Conservation (phyloP, 2,113 vertebrate genomes). For the Alaudala cheleensis region DNA sequence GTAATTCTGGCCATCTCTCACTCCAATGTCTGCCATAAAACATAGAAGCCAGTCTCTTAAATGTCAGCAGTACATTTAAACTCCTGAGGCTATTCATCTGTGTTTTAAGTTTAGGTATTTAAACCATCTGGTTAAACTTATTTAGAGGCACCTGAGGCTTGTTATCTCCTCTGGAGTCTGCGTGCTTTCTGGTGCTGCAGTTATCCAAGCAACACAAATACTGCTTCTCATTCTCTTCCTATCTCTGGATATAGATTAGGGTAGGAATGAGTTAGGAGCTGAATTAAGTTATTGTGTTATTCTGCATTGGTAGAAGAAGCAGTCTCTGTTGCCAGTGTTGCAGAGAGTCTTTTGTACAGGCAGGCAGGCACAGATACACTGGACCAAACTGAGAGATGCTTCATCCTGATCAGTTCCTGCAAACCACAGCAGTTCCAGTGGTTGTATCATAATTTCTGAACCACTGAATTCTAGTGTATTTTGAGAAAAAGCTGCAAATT, state of each 20-base stretch:
- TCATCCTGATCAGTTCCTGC: background rate
- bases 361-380: background rate
- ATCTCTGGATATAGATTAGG: background rate
- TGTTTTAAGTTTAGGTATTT: background rate
- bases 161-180: background rate
- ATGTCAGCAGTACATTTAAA: background rate
- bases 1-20: conserved; percentile 66
- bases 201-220: background rate
- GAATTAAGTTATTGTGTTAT: background rate
- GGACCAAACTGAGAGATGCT: background rate
- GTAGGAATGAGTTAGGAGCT: background rate
- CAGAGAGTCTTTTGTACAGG: background rate
- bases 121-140: background rate
- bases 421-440: background rate
- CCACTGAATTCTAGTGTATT: background rate
- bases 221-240: background rate
- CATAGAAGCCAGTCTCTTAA: background rate
- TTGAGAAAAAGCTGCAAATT: conserved; percentile 1
- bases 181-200: background rate
- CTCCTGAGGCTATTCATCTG: background rate
- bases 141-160: background rate
- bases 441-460: background rate
- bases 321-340: background rate
- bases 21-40: background rate
- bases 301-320: background rate